Conservation (phyloP, 2,113 vertebrate genomes). For the Bagarius yarrelli region DNA sequence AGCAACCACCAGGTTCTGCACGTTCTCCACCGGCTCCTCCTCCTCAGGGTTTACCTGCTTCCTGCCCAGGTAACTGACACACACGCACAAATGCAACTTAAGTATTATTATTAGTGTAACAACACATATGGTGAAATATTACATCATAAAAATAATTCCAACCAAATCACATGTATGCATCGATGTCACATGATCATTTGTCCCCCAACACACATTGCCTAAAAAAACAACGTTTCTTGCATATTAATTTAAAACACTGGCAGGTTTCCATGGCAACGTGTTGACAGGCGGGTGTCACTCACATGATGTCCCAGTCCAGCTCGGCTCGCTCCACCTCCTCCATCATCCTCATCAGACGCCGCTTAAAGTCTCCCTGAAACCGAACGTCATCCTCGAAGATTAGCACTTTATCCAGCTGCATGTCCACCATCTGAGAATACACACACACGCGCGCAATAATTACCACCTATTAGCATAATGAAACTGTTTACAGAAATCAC, state of each 20-base stretch:
- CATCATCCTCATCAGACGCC: slow-evolving; percentile 78
- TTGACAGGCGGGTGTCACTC: slow-evolving; percentile 50
- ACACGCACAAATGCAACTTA: not conserved
- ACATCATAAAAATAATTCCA: not conserved
- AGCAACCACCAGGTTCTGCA: slow-evolving; percentile 80
- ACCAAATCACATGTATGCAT: not conserved
- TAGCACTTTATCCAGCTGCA: slow-evolving; percentile 76
- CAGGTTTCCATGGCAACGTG: not conserved
- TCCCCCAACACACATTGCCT: not conserved
- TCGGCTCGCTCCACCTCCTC: slow-evolving; percentile 75
- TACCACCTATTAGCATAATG: not conserved
- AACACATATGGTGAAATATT: too few relatives aligned
- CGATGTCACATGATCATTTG: not conserved
- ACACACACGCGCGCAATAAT: not conserved
- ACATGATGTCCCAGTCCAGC: slow-evolving; percentile 94
- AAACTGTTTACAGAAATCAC: not conserved
- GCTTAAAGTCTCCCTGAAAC: slow-evolving; percentile 87
- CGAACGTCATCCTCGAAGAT: slow-evolving; percentile 90
- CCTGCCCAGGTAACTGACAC: slow-evolving; percentile 86
- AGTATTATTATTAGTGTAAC: not conserved
- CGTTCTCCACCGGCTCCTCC: slow-evolving; percentile 74
- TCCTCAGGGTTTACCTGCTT: slow-evolving; percentile 86
- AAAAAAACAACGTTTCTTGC: not conserved
- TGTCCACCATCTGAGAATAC: slow-evolving; percentile 75
- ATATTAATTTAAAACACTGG: not conserved